Conservation (phyloP, 1,140 invertebrate species). For the Littorina saxatilis region DNA sequence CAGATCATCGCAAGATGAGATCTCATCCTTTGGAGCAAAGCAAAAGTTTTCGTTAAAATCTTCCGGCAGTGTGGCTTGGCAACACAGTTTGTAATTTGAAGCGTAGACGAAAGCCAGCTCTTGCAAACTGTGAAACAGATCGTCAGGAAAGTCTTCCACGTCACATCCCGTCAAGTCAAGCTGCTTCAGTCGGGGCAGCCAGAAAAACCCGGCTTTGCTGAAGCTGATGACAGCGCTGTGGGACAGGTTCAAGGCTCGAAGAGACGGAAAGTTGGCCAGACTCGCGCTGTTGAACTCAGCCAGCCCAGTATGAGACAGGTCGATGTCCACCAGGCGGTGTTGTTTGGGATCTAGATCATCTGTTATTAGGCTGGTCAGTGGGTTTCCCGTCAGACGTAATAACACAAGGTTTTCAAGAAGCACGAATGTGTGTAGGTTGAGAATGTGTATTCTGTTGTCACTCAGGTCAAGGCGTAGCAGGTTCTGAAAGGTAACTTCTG, state of each 20-base stretch:
- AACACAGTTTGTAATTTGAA: conserved; percentile 57
- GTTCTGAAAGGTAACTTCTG: background rate
- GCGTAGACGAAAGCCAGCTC: conserved; percentile 28
- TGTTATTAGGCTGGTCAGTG: background rate
- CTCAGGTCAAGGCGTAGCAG: conserved; percentile 19
- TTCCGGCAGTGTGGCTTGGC: conserved; percentile 34
- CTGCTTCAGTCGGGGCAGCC: conserved; percentile 28
- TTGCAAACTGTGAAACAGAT: background rate
- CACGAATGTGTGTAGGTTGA: conserved; percentile 5
- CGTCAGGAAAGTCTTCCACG: background rate
- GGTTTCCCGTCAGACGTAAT: conserved; percentile 28
- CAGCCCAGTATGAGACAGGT: background rate
- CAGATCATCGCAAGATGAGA: conserved; percentile 58
- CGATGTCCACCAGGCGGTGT: background rate
- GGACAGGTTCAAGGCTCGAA: conserved; percentile 33
- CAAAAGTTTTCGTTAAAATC: conserved; percentile 47
- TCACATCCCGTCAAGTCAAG: background rate
- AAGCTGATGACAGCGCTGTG: conserved; percentile 28
- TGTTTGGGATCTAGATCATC: no score
- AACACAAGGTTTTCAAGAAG: conserved; percentile 6
- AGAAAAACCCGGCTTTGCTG: conserved; percentile 32
- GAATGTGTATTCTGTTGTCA: conserved; percentile 11
- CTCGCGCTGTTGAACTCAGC: background rate
- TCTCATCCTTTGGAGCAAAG: conserved; percentile 47
- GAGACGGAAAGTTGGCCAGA: background rate